Evolutionary conservation across 2,113 vertebrate genomes (phyloP).

Genomic region (Actenoides lindsayi): DNA sequence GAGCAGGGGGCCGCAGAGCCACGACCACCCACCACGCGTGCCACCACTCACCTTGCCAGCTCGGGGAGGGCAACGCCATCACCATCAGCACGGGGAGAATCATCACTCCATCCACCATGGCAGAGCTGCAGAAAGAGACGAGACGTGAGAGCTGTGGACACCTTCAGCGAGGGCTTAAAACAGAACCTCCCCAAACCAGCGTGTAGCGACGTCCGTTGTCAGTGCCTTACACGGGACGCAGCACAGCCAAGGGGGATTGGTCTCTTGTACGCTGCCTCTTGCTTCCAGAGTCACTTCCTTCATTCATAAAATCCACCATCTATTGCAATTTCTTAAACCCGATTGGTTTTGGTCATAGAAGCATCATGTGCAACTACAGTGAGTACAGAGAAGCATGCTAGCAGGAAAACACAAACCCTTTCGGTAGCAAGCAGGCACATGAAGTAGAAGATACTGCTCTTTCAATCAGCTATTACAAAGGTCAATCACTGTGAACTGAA

Average conservation of each 20-base stretch:
- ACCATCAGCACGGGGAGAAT: conserved; percentile 82
- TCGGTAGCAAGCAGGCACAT: background rate
- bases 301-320: background rate
- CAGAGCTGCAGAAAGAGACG: conserved; percentile 71
- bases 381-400: fast-evolving
- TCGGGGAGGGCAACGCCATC: conserved; percentile 80
- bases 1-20: background rate
- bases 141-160: background rate
- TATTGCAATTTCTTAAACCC: background rate
- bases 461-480: background rate
- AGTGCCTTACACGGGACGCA: fast-evolving
- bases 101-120: conserved; percentile 81
- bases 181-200: fast-evolving
- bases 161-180: too few relatives aligned
- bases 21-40: fast-evolving
- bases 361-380: background rate
- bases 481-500: background rate
- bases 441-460: fast-evolving
- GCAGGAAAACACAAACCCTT: fast-evolving
- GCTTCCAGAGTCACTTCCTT: background rate
- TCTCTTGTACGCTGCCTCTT: background rate
- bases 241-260: fast-evolving
- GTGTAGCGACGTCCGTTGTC: fast-evolving
- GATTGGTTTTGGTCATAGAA: background rate
- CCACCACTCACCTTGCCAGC: conserved; percentile 84